A percentile compares a stretch with the other conserved stretches of the same genome.
Evolutionary conservation across 2,888 invertebrate species (phyloP).

Genomic region (Conomelus anceps): DNA sequence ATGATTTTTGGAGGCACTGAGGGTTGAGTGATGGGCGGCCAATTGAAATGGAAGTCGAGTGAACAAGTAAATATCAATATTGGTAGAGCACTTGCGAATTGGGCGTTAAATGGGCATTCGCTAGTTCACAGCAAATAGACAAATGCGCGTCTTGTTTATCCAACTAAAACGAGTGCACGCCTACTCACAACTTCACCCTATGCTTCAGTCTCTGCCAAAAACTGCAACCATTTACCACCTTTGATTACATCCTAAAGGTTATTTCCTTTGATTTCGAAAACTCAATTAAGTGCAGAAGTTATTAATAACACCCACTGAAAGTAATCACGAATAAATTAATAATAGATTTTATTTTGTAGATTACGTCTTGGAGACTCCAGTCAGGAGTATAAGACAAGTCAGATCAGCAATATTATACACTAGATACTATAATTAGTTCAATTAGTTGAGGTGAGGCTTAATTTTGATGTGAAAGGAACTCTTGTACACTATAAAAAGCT

Average conservation of each 20-base stretch:
- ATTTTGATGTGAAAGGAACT: too few species aligned
- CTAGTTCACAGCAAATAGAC: not conserved
- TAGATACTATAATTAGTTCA: too few species aligned
- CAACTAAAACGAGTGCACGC: not conserved
- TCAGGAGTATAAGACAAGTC: too few species aligned
- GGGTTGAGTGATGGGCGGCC: not conserved
- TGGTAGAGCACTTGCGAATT: not conserved
- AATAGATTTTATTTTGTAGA: too few species aligned
- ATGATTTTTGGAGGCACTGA: not conserved
- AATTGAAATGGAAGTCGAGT: not conserved
- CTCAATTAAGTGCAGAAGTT: too few species aligned
- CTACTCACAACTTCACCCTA: not conserved
- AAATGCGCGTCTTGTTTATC: not conserved
- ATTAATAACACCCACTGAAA: too few species aligned
- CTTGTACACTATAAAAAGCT: too few species aligned
- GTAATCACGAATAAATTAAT: too few species aligned
- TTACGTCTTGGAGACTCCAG: too few species aligned
- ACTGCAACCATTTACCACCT: not conserved
- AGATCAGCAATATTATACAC: too few species aligned
- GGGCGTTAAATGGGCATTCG: not conserved
- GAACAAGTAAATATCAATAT: not conserved
- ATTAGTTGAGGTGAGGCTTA: too few species aligned
- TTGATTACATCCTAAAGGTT: not conserved
- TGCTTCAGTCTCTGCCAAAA: not conserved
- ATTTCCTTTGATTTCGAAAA: too few species aligned